Evolutionary conservation across 1,140 invertebrate genomes (phyloP), one percentile per base, ranked within the genome.

Genomic region (Oncopodura yosiiana): DNA sequence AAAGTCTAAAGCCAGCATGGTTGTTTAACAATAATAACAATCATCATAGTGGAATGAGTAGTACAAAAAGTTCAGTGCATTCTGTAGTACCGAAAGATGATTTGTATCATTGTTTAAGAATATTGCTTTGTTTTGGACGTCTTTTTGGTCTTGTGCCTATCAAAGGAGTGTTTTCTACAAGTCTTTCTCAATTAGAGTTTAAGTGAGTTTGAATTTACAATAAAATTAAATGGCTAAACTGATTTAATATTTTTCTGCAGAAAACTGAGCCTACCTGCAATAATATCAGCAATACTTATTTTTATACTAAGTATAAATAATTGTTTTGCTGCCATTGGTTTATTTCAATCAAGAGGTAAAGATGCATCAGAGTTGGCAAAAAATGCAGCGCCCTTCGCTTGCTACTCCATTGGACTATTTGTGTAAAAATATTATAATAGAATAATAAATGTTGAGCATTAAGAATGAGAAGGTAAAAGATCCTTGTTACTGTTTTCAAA

Each of bases 111-210:
- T 48, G 56, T 36, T 24, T 53, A 5, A 45, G 45, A 37, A 18
- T 32, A 1, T 53, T 58, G 23, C 45, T 58, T 6, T 48, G 45
- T 24, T 58, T 58, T 42, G 56, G 50, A 5, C 53, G 39, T 29
- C 12, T 42, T 42, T 37, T 53, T 29, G 56, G 56, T 1, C 19
- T 58, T 12, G 45, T 58, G 26, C 56, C 56, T 1, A 37, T 58
- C 6, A 16, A 19, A 3, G 56, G 56, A 2, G 14, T 58, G 19
- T 58, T 48, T 32, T 36, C 37, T 6, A 21, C 29, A 0, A 36
- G 38, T 21, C 9, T 51, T 0, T 19, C 26, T n/a, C 11, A 16
- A 16, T 21, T 49, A n/a, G 29, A 16, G 1, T 58, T 58, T 29
- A 53, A 27, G 56, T 58, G 49, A 24, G 44, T 24, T 8, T n/a